These are phyloP conservation scores for Sciurus vulgaris DNA, from an alignment of 2,797 vertebrate species.

Conservation along the genomic window DNA sequence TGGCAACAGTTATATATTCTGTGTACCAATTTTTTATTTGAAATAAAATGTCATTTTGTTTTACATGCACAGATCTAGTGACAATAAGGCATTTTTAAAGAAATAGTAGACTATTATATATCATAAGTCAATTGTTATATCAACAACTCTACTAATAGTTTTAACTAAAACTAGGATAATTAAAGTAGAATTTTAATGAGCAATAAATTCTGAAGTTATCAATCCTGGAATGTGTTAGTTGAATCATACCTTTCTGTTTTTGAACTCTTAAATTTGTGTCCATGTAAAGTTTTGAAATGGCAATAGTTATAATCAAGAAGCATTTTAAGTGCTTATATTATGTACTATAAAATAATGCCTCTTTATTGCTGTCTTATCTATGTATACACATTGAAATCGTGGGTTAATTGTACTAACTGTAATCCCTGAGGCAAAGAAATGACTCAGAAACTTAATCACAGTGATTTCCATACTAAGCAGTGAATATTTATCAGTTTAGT, in stretches of 20 bases:
- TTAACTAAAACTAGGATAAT: constrained; percentile 89
- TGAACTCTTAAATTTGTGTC: constrained; percentile 68
- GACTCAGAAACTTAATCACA: too few relatives aligned
- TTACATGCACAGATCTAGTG: constrained; percentile 74
- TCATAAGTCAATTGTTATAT: too few relatives aligned
- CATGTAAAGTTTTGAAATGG: background rate
- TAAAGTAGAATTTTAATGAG: constrained; percentile 81
- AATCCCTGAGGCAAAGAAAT: too few relatives aligned
- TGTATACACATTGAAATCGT: background rate
- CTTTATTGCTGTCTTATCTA: too few relatives aligned
- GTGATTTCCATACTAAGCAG: background rate
- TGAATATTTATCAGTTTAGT: background rate
- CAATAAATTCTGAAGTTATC: constrained; percentile 84
- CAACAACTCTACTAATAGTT: constrained; percentile 75
- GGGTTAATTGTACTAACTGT: background rate
- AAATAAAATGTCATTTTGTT: constrained; percentile 67
- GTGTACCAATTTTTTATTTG: too few relatives aligned
- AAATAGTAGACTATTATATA: constrained; percentile 81
- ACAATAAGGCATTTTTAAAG: constrained; percentile 78
- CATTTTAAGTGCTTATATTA: too few relatives aligned
- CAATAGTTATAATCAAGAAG: background rate
- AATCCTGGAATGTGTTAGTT: constrained; percentile 79
- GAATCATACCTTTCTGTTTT: constrained; percentile 75
- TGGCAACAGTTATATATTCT: constrained; percentile 77
- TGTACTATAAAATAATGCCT: too few relatives aligned